phyloP scores from a whole-genome alignment of 2,113 vertebrate species.

The Edolisoma coerulescens region DNA sequence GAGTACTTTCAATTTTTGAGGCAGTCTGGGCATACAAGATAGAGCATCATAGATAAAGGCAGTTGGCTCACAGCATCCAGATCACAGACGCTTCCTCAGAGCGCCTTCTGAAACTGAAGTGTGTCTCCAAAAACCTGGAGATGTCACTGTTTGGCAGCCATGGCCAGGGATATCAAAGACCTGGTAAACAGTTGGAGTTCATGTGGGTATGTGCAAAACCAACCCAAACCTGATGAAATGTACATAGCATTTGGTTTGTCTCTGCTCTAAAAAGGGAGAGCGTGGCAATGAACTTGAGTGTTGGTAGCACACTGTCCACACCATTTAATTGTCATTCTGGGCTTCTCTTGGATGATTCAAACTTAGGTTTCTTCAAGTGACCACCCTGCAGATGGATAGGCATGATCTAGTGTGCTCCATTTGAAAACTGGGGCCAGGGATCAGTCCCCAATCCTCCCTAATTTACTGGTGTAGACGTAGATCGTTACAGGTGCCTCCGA shows the following conservation, averaged over 20 bases:
- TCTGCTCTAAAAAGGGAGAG: neutral
- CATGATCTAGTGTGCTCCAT: neutral
- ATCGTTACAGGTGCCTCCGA: neutral
- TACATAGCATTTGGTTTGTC: neutral
- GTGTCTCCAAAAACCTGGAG: conserved; percentile 10
- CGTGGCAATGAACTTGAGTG: neutral
- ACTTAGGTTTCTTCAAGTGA: neutral
- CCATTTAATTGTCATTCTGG: neutral
- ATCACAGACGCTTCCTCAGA: neutral
- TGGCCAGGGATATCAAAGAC: neutral
- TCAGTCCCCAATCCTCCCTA: neutral
- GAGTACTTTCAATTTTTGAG: neutral
- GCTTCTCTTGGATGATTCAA: neutral
- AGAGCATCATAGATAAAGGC: neutral
- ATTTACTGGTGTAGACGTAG: neutral
- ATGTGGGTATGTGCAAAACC: neutral
- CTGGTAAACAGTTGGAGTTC: neutral
- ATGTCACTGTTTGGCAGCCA: conserved; percentile 11
- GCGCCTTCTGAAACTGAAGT: neutral
- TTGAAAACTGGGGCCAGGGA: neutral
- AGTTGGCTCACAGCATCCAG: neutral
- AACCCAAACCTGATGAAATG: neutral
- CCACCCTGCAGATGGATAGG: neutral
- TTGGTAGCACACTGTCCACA: neutral
- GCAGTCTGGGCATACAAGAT: neutral